Conservation (phyloP, 2,113 vertebrate genomes). For the Eclectus roratus region DNA sequence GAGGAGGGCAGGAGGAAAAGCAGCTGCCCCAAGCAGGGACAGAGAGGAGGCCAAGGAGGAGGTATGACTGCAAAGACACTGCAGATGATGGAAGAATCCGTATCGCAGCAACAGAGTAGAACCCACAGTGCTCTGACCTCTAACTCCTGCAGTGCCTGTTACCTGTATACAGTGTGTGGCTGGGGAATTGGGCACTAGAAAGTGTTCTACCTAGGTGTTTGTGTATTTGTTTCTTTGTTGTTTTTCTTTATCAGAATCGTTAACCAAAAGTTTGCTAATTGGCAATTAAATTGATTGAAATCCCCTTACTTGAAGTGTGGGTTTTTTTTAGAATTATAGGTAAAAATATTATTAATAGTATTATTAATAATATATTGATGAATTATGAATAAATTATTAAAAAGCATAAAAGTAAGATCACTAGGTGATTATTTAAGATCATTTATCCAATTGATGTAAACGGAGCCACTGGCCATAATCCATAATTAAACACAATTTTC, state of each 20-base stretch:
- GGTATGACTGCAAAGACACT: background rate
- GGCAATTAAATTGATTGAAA: background rate
- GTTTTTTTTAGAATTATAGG: background rate
- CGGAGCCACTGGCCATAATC: background rate
- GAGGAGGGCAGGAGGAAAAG: background rate
- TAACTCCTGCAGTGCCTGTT: background rate
- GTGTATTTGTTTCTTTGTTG: background rate
- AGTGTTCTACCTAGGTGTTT: background rate
- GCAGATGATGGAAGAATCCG: background rate
- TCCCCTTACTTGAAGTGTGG: background rate
- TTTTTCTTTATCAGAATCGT: background rate
- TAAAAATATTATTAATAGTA: background rate
- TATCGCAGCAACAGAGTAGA: background rate
- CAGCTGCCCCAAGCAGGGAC: background rate
- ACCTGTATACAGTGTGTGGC: fast-evolving
- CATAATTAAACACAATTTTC: background rate
- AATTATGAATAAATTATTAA: background rate
- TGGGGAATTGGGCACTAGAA: fast-evolving
- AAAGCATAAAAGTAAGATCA: background rate
- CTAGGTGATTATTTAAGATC: background rate
- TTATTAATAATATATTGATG: background rate
- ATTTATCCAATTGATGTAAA: background rate
- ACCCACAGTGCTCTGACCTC: background rate
- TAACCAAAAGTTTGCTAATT: background rate
- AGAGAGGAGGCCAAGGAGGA: background rate